phyloP scores from a whole-genome alignment of 2,113 vertebrate genomes.

The Eolophus roseicapilla region DNA sequence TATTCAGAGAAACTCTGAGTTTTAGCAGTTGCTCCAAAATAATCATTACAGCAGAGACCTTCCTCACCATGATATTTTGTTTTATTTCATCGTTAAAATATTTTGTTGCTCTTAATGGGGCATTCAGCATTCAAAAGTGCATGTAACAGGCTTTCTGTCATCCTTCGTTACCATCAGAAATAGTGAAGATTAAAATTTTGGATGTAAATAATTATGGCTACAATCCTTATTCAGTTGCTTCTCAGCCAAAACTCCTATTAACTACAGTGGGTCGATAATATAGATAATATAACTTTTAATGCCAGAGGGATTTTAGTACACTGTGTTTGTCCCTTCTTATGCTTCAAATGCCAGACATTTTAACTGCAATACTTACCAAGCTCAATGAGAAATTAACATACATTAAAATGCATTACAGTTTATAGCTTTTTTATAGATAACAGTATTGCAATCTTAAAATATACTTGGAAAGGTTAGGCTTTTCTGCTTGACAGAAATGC shows the following conservation, averaged over 20 bases:
- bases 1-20: not conserved
- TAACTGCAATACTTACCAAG: not conserved
- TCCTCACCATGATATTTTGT: not conserved
- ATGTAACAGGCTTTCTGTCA: not conserved
- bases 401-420: not conserved
- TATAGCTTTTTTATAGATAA: not conserved
- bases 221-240: not conserved
- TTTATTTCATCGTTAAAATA: not conserved
- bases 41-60: not conserved
- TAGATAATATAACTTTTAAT: not conserved
- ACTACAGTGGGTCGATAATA: not conserved
- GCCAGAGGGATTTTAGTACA: not conserved
- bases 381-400: not conserved
- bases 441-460: not conserved
- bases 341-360: not conserved
- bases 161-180: not conserved
- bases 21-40: not conserved
- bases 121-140: not conserved
- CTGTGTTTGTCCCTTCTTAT: not conserved
- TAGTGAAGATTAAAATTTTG: not conserved
- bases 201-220: not conserved
- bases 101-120: not conserved
- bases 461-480: not conserved
- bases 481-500: not conserved
- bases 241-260: not conserved